A percentile compares a stretch with the other conserved stretches of the same genome.
These are phyloP conservation scores for Rutilus rutilus DNA, from an alignment of 2,113 vertebrate species.

Conservation along the genomic window DNA sequence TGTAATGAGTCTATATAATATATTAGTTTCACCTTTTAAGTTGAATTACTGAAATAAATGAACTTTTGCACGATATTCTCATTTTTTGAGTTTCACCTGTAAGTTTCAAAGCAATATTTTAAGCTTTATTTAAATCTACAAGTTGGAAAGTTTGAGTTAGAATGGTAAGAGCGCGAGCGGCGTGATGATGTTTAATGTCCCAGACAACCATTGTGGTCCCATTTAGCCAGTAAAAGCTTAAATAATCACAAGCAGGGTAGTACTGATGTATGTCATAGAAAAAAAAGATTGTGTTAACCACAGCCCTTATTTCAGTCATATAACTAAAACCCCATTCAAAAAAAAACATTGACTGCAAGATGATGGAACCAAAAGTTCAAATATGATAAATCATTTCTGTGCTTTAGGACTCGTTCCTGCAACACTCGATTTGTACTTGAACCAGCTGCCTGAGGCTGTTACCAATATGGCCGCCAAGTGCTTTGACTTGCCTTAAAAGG, in stretches of 20 bases:
- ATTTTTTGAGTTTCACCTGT: no score
- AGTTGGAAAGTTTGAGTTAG: background rate
- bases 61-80: no score
- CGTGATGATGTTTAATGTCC: background rate
- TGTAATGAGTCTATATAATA: no score
- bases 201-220: background rate
- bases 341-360: background rate
- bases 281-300: background rate
- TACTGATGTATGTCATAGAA: background rate
- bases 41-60: no score
- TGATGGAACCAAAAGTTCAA: background rate
- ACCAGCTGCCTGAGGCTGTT: background rate
- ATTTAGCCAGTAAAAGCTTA: background rate
- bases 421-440: slow-evolving; percentile 3
- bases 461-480: slow-evolving; percentile 21
- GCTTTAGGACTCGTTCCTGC: background rate
- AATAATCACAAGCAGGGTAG: background rate
- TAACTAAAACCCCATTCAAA: background rate
- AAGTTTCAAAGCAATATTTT: background rate
- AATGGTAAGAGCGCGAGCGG: background rate
- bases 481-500: slow-evolving; percentile 18
- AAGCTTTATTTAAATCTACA: background rate
- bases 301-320: background rate
- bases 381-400: background rate
- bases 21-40: no score